A percentile compares a stretch with the other conserved stretches of the same genome.
Conservation (phyloP, 2,888 invertebrate genomes). For the Scaptomyza parva region DNA sequence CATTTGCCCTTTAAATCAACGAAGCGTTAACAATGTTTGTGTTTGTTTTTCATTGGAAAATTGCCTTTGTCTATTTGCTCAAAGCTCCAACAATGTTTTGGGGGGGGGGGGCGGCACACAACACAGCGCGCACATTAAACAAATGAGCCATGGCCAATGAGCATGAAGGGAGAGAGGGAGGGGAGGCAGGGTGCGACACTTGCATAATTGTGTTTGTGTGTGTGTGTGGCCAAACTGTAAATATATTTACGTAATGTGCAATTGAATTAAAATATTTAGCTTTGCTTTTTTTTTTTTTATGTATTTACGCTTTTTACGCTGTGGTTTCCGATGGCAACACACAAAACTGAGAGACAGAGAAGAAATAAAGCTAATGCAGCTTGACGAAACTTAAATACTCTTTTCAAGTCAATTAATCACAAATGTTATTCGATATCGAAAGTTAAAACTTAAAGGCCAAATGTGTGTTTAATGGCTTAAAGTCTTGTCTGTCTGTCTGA, state of each 20-base stretch:
- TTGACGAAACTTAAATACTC: constrained; percentile 28
- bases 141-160: constrained; percentile 70
- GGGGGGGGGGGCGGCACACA: too few relatives aligned
- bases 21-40: constrained; percentile 60
- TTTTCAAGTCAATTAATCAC: constrained; percentile 1
- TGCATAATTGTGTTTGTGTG: constrained; percentile 70
- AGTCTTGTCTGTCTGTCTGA: background rate
- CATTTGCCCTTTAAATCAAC: constrained; percentile 68
- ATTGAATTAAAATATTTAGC: constrained; percentile 76
- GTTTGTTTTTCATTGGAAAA: constrained; percentile 1
- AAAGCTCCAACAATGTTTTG: constrained; percentile 39
- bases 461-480: background rate
- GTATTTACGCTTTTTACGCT: constrained; percentile 43
- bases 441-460: background rate
- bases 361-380: background rate
- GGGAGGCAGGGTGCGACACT: constrained; percentile 62
- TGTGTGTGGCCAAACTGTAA: constrained; percentile 65
- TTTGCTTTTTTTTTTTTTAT: constrained; percentile 55
- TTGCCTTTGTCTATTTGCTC: constrained; percentile 20
- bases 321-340: constrained; percentile 41
- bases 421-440: constrained; percentile 7
- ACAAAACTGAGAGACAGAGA: constrained; percentile 2
- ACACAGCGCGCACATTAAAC: constrained; percentile 42
- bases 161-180: constrained; percentile 15
- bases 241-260: constrained; percentile 69